phyloP scores from a whole-genome alignment of 2,888 invertebrate genomes.

The Coleophora flavipennella region DNA sequence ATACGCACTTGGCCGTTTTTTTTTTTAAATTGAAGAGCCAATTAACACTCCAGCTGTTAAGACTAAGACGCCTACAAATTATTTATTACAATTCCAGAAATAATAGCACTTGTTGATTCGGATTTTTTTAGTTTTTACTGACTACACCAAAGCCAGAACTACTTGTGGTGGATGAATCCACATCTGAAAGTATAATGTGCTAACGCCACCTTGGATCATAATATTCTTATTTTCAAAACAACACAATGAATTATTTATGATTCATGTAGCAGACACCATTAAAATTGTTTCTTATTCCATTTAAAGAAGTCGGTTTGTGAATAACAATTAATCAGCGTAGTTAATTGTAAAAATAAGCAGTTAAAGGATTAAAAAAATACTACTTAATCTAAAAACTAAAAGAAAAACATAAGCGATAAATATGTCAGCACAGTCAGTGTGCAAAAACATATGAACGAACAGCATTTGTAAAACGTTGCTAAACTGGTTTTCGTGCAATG shows the following conservation, averaged over 20 bases:
- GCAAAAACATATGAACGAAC: too few relatives aligned
- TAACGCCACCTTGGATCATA: slow-evolving; percentile 42
- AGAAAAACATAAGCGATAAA: too few relatives aligned
- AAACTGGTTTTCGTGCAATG: too few relatives aligned
- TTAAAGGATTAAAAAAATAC: too few relatives aligned
- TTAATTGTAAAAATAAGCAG: slow-evolving; percentile 21
- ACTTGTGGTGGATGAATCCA: slow-evolving; percentile 13
- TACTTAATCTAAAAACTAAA: too few relatives aligned
- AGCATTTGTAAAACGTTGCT: too few relatives aligned
- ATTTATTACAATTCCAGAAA: neutral
- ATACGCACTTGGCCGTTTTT: too few relatives aligned
- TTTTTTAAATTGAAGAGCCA: too few relatives aligned
- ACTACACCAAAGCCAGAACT: slow-evolving; percentile 2
- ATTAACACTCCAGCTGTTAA: too few relatives aligned
- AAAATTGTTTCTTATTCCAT: slow-evolving; percentile 61
- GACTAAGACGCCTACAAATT: neutral
- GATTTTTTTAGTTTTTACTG: slow-evolving; percentile 2
- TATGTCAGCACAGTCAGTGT: too few relatives aligned
- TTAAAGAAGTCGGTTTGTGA: slow-evolving; percentile 48
- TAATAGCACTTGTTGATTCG: neutral
- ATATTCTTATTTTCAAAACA: slow-evolving; percentile 55
- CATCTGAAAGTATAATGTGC: slow-evolving; percentile 64
- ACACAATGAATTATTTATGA: slow-evolving; percentile 63
- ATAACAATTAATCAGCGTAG: slow-evolving; percentile 50
- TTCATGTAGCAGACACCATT: slow-evolving; percentile 50